These are phyloP conservation scores for Gisinianus flammeolus DNA, from an alignment of 2,888 invertebrate genomes.

Conservation along the genomic window DNA sequence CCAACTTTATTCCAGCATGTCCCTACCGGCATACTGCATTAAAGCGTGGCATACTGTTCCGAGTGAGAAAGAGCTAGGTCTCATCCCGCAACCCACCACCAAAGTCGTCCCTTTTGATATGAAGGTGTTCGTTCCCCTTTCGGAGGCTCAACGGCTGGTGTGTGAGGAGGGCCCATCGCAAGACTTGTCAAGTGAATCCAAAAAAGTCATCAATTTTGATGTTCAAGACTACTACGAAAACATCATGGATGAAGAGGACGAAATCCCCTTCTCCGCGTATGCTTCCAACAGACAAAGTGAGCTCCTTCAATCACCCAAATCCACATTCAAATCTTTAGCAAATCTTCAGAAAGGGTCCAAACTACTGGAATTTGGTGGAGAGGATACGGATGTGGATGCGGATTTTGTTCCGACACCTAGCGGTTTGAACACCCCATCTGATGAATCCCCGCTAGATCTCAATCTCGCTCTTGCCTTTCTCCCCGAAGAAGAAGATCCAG, in stretches of 20 bases:
- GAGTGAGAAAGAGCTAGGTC: background rate
- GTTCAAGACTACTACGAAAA: background rate
- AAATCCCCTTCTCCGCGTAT: background rate
- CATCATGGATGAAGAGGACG: background rate
- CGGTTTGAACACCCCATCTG: background rate
- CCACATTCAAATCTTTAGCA: too few relatives aligned
- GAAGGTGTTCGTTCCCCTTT: background rate
- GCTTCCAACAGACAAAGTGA: too few relatives aligned
- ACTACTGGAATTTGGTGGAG: background rate
- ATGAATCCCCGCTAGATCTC: background rate
- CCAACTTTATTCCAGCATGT: background rate
- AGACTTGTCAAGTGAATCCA: too few relatives aligned
- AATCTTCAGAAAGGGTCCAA: background rate
- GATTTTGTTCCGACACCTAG: background rate
- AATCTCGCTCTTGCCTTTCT: background rate
- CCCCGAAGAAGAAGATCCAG: conserved; percentile 21
- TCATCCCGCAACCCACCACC: background rate
- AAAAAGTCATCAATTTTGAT: background rate
- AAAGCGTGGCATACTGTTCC: conserved; percentile 11
- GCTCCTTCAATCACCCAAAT: too few relatives aligned
- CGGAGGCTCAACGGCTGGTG: too few relatives aligned
- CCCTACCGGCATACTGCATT: background rate
- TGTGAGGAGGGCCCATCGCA: too few relatives aligned
- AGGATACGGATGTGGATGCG: background rate
- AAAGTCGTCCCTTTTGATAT: conserved; percentile 20